Percentiles rank a stretch among this genome's conserved stretches.
These are phyloP conservation scores for Rhogogaster chlorosoma DNA, from an alignment of 2,888 invertebrate genomes.

Conservation along the genomic window DNA sequence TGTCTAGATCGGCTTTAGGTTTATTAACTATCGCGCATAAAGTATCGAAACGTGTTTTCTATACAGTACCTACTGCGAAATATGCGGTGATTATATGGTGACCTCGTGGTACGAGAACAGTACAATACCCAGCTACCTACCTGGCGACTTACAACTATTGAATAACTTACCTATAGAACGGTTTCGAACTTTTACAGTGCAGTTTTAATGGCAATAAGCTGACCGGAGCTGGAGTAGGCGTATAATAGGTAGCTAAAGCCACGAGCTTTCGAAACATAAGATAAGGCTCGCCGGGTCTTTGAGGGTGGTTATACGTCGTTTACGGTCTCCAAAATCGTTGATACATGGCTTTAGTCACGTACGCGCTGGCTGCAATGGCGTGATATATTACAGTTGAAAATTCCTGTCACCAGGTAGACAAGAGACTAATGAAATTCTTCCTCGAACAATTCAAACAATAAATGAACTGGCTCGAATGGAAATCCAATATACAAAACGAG, in stretches of 20 bases:
- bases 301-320: neutral
- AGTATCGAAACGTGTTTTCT: neutral
- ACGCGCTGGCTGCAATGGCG: neutral
- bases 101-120: neutral
- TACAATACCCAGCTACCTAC: neutral
- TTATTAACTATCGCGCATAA: neutral
- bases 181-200: neutral
- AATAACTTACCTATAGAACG: neutral
- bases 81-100: constrained; percentile 15
- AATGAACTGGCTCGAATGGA: neutral
- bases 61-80: neutral
- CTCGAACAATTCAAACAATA: neutral
- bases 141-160: neutral
- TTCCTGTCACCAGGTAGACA: neutral
- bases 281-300: neutral
- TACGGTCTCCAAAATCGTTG: neutral
- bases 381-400: neutral
- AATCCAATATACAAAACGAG: too few relatives aligned
- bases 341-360: constrained; percentile 19
- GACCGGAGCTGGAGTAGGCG: neutral
- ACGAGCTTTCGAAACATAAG: constrained; percentile 7
- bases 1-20: neutral
- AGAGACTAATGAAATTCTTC: neutral
- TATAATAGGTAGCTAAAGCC: neutral
- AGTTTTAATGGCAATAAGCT: neutral